These are phyloP conservation scores for Microcebus murinus DNA, from an alignment of 2,113 vertebrate species.

Conservation along the genomic window DNA sequence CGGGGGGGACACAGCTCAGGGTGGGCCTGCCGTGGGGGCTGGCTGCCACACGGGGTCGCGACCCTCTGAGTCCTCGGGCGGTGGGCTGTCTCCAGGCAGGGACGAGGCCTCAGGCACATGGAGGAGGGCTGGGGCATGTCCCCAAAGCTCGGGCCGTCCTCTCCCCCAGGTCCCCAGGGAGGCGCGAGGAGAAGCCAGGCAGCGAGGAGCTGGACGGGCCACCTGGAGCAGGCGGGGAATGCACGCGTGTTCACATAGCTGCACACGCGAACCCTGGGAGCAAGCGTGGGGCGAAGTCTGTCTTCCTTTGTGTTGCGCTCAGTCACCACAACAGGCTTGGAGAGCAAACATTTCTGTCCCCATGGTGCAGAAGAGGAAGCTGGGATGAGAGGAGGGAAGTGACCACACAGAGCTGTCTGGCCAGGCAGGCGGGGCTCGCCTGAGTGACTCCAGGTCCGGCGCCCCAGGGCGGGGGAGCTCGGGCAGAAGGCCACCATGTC, in stretches of 20 bases:
- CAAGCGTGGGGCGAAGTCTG: accelerated
- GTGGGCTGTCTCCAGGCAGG: accelerated
- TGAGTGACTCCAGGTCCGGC: neutral
- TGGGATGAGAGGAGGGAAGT: neutral
- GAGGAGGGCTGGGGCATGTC: neutral
- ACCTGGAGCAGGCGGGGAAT: accelerated
- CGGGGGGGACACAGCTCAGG: no score
- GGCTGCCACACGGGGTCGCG: neutral
- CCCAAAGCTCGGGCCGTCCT: no score
- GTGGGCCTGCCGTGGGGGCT: no score
- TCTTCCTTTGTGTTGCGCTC: neutral
- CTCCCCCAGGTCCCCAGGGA: accelerated
- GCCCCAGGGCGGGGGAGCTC: neutral
- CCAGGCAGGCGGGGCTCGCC: neutral
- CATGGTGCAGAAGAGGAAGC: neutral
- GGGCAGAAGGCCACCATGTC: neutral
- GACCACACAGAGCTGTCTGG: neutral
- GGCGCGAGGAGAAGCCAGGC: no score
- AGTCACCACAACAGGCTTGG: neutral
- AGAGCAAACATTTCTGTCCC: neutral
- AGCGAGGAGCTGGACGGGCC: neutral
- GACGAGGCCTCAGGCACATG: neutral
- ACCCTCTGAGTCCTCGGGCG: accelerated
- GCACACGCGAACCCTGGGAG: neutral
- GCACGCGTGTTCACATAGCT: no score